Base-by-base conservation (phyloP, 1,140 invertebrate species). In the Pseudachorutes palmiensis region DNA sequence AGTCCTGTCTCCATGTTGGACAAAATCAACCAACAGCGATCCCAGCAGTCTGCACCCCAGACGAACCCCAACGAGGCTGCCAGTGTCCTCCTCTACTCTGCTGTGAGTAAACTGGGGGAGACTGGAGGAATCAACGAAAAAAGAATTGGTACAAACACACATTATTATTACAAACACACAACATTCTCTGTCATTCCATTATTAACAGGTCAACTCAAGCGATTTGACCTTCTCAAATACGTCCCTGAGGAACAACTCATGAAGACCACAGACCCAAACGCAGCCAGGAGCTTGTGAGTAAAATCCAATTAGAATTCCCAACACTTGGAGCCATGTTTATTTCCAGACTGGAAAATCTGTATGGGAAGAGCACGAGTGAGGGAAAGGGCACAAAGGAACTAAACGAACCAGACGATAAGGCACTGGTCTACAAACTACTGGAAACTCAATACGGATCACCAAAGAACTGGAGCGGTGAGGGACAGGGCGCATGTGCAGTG, bases 221-320 rank as follows among this genome's bases (percentile, higher is more conserved):
- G n/a, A 12, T 64, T 66, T 0, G 36, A 59, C 19, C 55, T 72
- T n/a, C 49, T 72, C 0, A 33, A 66, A 32, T 49, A 72, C 0
- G 71, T 72, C 16, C 68, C 71, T 2, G 68, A 72, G 55, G 68
- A 72, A 41, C 69, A 70, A 31, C 61, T 72, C 12, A 70, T 72
- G 68, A 69, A 68, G 66, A 66, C 70, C 33, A 70, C 32, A 26
- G 67, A 72, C 36, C 9, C 55, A 2, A 55, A 58, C 58, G 66
- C 68, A n/a, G 71, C 71, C 1, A 65, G 62, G 31, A 22, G n/a
- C 1, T 19, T 72, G 66, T 72, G 36, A 68, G 59, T 31, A 41
- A n/a, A n/a, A 26, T 64, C 14, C 19, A 28, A 22, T 49, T 2
- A 65, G 29, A 28, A 51, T 19, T 32, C 32, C n/a, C 14, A 1